Evolutionary conservation across 2,113 vertebrate species (phyloP).

Genomic region (Balaenoptera acutorostrata): DNA sequence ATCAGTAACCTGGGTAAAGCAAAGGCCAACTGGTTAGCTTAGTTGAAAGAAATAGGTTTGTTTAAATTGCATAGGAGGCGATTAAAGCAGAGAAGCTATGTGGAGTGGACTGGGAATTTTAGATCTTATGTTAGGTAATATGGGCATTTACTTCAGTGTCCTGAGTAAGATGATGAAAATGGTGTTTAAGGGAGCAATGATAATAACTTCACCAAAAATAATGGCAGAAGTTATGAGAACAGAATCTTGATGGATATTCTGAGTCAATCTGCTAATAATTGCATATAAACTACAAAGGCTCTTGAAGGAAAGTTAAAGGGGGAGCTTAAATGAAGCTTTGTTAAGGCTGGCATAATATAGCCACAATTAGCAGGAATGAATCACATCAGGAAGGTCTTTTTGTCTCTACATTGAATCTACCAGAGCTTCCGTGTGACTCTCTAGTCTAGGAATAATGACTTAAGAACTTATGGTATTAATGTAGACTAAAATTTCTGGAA

Average conservation of each 20-base stretch:
- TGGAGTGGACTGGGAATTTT: neutral
- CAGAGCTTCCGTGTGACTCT: neutral
- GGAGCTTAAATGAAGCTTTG: neutral
- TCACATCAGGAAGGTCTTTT: neutral
- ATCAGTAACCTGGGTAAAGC: neutral
- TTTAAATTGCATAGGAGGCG: neutral
- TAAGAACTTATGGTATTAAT: neutral
- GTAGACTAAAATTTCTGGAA: neutral
- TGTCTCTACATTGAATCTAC: accelerated
- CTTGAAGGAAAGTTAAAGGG: neutral
- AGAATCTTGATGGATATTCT: neutral
- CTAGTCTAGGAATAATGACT: neutral
- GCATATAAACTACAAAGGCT: neutral
- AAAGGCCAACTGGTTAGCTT: neutral
- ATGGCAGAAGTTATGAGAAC: neutral
- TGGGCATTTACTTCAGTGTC: neutral
- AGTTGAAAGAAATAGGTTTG: neutral
- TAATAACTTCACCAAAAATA: neutral
- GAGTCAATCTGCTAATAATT: neutral
- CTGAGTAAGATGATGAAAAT: neutral
- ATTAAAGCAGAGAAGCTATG: neutral
- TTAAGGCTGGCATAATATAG: neutral
- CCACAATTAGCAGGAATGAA: neutral
- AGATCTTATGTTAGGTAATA: neutral
- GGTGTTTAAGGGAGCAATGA: neutral